Base-by-base conservation (phyloP, 2,797 vertebrate genomes). In the Acanthornis magna region DNA sequence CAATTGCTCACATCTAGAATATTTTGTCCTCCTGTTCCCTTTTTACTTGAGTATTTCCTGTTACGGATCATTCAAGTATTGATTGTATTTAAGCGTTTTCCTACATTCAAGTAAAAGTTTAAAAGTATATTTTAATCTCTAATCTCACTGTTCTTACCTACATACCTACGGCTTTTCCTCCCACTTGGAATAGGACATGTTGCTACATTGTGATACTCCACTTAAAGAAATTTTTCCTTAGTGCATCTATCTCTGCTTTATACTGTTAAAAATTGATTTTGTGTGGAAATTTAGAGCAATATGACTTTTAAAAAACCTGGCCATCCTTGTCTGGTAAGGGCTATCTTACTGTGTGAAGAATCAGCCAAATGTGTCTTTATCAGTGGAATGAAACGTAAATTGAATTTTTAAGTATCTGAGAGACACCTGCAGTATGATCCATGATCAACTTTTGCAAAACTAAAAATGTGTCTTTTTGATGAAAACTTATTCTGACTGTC, bases 101-200 rank as follows among this genome's bases (percentile, higher is more conserved):
- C 16, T 29, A 65, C 11, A 42, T 58, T 84, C 10, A 82, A 72
- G 25, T 74, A 42, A 50, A 84, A 85, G 13, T 63, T 84, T 16
- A 63, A 60, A 85, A 78, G 10, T 60, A 10, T 40, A 18, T 70
- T 77, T 86, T 48, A 27, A 30, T 88, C 55, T 63, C 25, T 27
- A 60, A 71, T 47, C 14, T 71, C 15, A 7, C 21, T 71, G 15
- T 72, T 88, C 8, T 43, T 71, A 43, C 21, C 53, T 66, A 34
- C 11, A 14, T 48, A 38, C 7, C 15, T 53, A 22, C 15, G 19
- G 26, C 3, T 61, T 43, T 36, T 10, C 1, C 2, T 2, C 4
- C 12, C 0, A 7, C 14, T 11, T 85, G 8, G 34, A 77, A 42
- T 5, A 63, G n/a, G 53, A 85, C 67, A 48, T 36, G 8, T 51